phyloP scores from a whole-genome alignment of 2,113 vertebrate genomes.

The Mirza zaza region DNA sequence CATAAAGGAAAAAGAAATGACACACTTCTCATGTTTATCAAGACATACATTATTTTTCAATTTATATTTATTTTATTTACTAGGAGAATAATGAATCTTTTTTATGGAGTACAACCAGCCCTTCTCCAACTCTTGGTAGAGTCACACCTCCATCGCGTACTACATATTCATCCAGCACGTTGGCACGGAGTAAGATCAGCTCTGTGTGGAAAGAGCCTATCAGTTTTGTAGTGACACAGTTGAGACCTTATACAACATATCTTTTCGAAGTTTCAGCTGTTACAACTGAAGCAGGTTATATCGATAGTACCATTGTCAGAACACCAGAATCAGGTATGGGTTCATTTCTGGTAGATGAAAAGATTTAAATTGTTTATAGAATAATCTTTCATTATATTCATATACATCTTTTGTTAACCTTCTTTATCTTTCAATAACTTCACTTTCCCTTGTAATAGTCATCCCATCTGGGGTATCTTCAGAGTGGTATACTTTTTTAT shows the following conservation, averaged over 20 bases:
- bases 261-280: constrained; percentile 98
- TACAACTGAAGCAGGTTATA: constrained; percentile 95
- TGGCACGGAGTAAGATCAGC: constrained; percentile 84
- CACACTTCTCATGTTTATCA: neutral
- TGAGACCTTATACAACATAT: constrained; percentile 94
- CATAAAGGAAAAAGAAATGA: neutral
- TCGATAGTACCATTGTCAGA: constrained; percentile 94
- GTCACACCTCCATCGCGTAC: constrained; percentile 82
- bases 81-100: constrained; percentile 96
- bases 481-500: neutral
- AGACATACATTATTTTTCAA: neutral
- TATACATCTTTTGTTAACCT: neutral
- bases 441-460: neutral
- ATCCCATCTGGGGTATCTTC: neutral
- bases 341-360: neutral
- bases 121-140: constrained; percentile 83
- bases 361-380: neutral
- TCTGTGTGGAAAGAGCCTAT: constrained; percentile 94
- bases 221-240: constrained; percentile 90
- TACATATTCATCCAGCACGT: constrained; percentile 77
- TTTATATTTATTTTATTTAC: constrained; percentile 48
- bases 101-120: constrained; percentile 92
- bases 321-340: constrained; percentile 94
- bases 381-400: neutral
- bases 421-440: neutral